Percentiles rank a stretch among this genome's conserved stretches.
Conservation (phyloP, 2,888 invertebrate genomes). For the Hemithea aestivaria region DNA sequence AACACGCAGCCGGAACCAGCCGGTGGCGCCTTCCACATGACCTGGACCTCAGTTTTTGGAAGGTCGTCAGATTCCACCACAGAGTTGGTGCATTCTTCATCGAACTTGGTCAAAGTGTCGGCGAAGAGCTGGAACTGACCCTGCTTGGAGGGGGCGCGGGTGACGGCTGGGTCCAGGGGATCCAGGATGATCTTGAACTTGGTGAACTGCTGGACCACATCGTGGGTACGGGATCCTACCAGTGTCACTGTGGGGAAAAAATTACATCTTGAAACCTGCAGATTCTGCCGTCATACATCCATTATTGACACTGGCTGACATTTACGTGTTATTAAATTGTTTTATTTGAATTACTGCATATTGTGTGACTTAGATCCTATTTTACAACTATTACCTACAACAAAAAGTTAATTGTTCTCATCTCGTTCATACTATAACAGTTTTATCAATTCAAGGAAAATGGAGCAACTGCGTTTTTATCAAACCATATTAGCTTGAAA, state of each 20-base stretch:
- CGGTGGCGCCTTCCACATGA: conserved; percentile 94
- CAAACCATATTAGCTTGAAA: too few relatives aligned
- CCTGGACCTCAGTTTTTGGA: conserved; percentile 90
- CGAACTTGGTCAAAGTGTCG: conserved; percentile 82
- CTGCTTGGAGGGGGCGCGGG: conserved; percentile 47
- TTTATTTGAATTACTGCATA: too few relatives aligned
- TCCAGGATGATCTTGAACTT: conserved; percentile 89
- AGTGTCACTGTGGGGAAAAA: conserved; percentile 76
- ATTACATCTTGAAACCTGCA: too few relatives aligned
- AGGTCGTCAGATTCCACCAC: conserved; percentile 88
- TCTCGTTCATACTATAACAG: too few relatives aligned
- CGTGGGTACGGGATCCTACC: conserved; percentile 82
- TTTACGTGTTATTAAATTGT: too few relatives aligned
- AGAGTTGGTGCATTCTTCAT: conserved; percentile 91
- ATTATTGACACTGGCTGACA: too few relatives aligned
- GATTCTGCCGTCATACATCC: too few relatives aligned
- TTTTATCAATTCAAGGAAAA: conserved; percentile 16
- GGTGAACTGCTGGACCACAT: conserved; percentile 86
- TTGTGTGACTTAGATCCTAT: too few relatives aligned
- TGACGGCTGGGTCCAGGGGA: conserved; percentile 72
- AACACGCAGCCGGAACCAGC: conserved; percentile 91
- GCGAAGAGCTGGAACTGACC: conserved; percentile 76
- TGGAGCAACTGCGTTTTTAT: conserved; percentile 10
- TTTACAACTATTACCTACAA: not conserved
- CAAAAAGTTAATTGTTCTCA: conserved; percentile 5